These are phyloP conservation scores for Stichodactyla mertensii DNA, from an alignment of 64 coral and sea anemone genomes.

Conservation along the genomic window DNA sequence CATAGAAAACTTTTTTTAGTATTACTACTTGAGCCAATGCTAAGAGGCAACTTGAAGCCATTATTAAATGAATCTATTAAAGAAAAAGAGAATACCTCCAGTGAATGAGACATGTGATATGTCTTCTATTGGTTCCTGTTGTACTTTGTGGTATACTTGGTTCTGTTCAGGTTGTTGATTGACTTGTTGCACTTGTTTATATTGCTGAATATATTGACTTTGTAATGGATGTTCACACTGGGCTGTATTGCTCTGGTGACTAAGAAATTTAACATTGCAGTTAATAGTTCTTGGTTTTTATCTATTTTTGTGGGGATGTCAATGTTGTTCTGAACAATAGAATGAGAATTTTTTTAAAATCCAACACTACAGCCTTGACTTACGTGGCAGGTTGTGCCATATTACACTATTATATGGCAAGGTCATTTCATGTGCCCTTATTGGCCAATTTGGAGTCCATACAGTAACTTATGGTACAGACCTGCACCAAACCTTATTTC, in stretches of 20 bases:
- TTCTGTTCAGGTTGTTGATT: slow-evolving; percentile 21
- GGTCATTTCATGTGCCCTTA: no score
- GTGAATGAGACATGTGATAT: not conserved
- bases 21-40: not conserved
- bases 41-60: not conserved
- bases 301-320: no score
- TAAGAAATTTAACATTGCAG: not conserved
- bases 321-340: no score
- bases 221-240: slow-evolving; percentile 90
- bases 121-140: not conserved
- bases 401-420: no score
- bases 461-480: not conserved
- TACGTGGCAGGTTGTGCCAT: no score
- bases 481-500: not conserved
- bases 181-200: slow-evolving; percentile 30
- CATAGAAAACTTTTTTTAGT: not conserved
- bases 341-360: no score
- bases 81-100: not conserved
- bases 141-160: slow-evolving; percentile 36
- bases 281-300: not conserved
- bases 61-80: no score
- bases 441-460: no score
- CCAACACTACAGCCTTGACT: no score
- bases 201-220: slow-evolving; percentile 70
- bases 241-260: slow-evolving; percentile 1